A percentile compares a stretch with the other conserved stretches of the same genome.
Evolutionary conservation across 30 jellyfish, hydroid and myxozoan genomes (phyloP).

Genomic region (Pelagia noctiluca): DNA sequence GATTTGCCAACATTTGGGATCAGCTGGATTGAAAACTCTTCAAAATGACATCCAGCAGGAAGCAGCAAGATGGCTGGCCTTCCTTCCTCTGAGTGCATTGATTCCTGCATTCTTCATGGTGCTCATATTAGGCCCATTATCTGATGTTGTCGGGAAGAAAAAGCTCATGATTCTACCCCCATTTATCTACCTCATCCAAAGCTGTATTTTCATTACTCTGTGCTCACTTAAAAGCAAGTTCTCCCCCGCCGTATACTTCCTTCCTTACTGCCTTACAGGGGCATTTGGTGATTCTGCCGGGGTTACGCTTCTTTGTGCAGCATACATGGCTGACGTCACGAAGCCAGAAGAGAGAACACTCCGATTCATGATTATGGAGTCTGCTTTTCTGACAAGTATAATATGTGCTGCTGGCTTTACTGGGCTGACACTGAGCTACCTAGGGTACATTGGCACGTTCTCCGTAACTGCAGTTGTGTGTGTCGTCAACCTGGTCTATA

Average conservation of each 20-base stretch:
- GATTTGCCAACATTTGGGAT: conserved; percentile 29
- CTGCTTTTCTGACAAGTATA: conserved; percentile 16
- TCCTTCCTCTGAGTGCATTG: conserved; percentile 58
- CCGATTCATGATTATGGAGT: conserved; percentile 50
- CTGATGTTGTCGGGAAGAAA: conserved; percentile 68
- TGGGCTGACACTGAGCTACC: conserved; percentile 11
- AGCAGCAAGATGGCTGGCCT: conserved; percentile 71
- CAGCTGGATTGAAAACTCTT: not conserved
- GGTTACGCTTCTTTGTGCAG: conserved; percentile 24
- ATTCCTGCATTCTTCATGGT: conserved; percentile 48
- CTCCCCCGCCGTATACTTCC: conserved; percentile 49
- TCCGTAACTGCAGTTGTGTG: conserved; percentile 21
- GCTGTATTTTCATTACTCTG: conserved; percentile 24
- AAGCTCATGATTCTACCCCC: conserved; percentile 51
- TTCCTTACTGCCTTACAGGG: conserved; percentile 50
- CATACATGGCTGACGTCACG: conserved; percentile 66
- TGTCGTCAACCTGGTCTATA: conserved; percentile 30
- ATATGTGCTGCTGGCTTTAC: conserved; percentile 28
- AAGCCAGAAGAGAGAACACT: conserved; percentile 54
- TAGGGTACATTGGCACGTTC: conserved; percentile 51
- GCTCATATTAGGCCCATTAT: conserved; percentile 65
- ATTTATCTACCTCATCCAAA: conserved; percentile 29
- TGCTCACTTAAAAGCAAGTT: not conserved
- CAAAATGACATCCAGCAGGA: conserved; percentile 43
- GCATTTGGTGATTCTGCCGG: conserved; percentile 68